Evolutionary conservation across 1,140 invertebrate species (phyloP).

Genomic region (Saccostrea glomerata): DNA sequence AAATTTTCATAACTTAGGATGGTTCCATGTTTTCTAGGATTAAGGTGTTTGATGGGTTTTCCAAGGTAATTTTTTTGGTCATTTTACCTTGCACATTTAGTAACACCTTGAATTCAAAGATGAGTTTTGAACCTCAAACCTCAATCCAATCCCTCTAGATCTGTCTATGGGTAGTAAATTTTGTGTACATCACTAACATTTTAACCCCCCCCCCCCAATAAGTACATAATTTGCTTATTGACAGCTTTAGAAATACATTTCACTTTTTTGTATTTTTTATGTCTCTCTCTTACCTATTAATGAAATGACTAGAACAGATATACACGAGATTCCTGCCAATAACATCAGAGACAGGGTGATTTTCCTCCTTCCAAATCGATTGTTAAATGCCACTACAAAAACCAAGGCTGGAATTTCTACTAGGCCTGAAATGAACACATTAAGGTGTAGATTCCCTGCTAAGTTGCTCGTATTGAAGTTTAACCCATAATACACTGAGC

Average conservation of each 20-base stretch:
- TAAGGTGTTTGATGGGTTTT: too few species aligned
- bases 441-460: constrained; percentile 75
- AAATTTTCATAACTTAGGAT: too few species aligned
- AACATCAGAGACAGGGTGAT: constrained; percentile 69
- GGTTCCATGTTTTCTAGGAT: too few species aligned
- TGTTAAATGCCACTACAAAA: constrained; percentile 74
- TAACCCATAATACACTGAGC: constrained; percentile 76
- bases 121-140: neutral
- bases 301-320: constrained; percentile 69
- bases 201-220: too few species aligned
- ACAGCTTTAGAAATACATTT: too few species aligned
- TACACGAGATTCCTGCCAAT: constrained; percentile 70
- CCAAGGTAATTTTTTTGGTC: too few species aligned
- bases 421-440: constrained; percentile 75
- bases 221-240: too few species aligned
- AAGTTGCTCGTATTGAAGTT: constrained; percentile 74
- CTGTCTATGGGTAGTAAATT: too few species aligned
- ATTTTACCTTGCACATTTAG: too few species aligned
- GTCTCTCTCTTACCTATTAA: constrained; percentile 59
- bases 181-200: too few species aligned
- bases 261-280: neutral
- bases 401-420: constrained; percentile 75
- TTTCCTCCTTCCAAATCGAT: constrained; percentile 70
- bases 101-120: neutral
- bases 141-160: too few species aligned